Percentiles rank a stretch among this genome's conserved stretches.
These are phyloP conservation scores for Vipera ursinii DNA, from an alignment of 2,797 vertebrate genomes.

Conservation along the genomic window DNA sequence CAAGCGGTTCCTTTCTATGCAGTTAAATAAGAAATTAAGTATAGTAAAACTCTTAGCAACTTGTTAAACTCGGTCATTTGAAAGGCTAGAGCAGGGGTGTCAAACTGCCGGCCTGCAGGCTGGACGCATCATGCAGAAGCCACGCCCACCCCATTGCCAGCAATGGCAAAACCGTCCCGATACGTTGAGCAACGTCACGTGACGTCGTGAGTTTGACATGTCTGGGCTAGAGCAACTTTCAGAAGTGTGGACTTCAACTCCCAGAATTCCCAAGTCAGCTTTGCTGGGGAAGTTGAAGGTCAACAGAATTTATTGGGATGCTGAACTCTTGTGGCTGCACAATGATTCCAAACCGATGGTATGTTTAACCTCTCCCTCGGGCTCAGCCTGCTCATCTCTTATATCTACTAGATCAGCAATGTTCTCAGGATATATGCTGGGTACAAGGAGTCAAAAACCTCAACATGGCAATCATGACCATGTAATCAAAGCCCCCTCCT, in stretches of 20 bases:
- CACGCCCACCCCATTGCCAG: rapidly evolving
- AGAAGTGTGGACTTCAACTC: not conserved
- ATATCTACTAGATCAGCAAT: not conserved
- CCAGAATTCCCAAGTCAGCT: not conserved
- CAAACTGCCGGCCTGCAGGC: not conserved
- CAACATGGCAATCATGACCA: not conserved
- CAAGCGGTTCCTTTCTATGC: conserved; percentile 4
- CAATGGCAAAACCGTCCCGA: not conserved
- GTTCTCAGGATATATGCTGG: not conserved
- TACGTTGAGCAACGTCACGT: not conserved
- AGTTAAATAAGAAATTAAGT: conserved; percentile 5
- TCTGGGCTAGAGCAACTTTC: not conserved
- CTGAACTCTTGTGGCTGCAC: not conserved
- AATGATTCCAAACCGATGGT: not conserved
- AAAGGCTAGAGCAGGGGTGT: not conserved
- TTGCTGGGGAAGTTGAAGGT: not conserved
- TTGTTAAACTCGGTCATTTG: not conserved
- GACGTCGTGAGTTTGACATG: not conserved
- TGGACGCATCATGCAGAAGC: not conserved
- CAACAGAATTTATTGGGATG: not conserved
- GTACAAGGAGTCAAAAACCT: not conserved
- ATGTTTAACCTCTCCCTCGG: not conserved
- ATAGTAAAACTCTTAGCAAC: conserved; percentile 5
- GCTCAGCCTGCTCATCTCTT: not conserved
- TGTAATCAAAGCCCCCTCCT: not conserved